Conservation (phyloP, 2,888 invertebrate species). For the Macroteleia sp. region DNA sequence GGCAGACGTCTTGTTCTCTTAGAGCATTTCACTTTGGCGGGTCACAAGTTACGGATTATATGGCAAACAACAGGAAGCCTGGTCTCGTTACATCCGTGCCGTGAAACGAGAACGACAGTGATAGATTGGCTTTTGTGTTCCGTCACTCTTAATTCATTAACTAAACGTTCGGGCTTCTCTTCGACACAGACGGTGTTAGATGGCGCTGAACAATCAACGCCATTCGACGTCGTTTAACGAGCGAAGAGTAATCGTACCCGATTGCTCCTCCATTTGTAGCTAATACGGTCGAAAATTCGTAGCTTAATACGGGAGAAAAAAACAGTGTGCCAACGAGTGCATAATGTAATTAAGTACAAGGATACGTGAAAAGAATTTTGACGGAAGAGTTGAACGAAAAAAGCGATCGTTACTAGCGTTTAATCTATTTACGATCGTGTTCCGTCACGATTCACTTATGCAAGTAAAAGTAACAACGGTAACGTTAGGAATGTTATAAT, state of each 20-base stretch:
- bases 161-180: slow-evolving; percentile 5
- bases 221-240: slow-evolving; percentile 28
- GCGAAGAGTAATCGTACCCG: slow-evolving; percentile 8
- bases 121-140: slow-evolving; percentile 58
- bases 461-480: slow-evolving; percentile 40
- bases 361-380: no score
- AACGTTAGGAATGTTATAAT: slow-evolving; percentile 42
- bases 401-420: slow-evolving; percentile 26
- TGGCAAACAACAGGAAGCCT: slow-evolving; percentile 53
- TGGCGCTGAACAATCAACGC: slow-evolving; percentile 36
- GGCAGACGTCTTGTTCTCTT: slow-evolving; percentile 34
- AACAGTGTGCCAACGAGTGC: not conserved
- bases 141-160: slow-evolving; percentile 56
- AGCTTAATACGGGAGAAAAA: no score
- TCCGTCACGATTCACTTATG: slow-evolving; percentile 36
- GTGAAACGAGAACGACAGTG: slow-evolving; percentile 61
- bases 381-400: no score
- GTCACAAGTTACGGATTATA: slow-evolving; percentile 31
- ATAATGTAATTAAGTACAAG: not conserved
- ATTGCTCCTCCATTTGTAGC: slow-evolving; percentile 20
- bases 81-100: slow-evolving; percentile 34
- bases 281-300: slow-evolving; percentile 2
- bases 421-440: slow-evolving; percentile 19
- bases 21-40: slow-evolving; percentile 7
- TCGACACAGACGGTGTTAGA: slow-evolving; percentile 14